phyloP scores from a whole-genome alignment of 2,797 vertebrate genomes.

The Danio aesculapii region DNA sequence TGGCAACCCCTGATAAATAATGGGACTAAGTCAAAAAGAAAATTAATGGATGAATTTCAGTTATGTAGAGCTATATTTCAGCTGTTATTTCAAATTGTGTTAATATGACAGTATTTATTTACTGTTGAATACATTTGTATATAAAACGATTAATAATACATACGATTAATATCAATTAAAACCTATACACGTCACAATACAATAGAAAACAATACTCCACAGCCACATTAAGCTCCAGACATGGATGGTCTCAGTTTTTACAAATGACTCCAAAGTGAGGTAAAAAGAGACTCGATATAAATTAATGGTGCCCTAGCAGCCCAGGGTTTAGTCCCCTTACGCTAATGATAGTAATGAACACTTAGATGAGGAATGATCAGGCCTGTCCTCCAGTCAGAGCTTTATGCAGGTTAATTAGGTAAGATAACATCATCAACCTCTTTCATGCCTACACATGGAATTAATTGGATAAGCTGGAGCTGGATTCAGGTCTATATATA shows the following conservation, averaged over 20 bases:
- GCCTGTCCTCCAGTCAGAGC: constrained; percentile 81
- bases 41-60: too few relatives aligned
- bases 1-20: too few relatives aligned
- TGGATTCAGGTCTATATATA: constrained; percentile 82
- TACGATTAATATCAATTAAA: too few relatives aligned
- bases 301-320: constrained; percentile 79
- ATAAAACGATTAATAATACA: too few relatives aligned
- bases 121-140: too few relatives aligned
- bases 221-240: constrained; percentile 29
- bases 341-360: constrained; percentile 84
- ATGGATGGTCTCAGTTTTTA: constrained; percentile 49
- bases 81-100: too few relatives aligned
- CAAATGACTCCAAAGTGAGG: constrained; percentile 60
- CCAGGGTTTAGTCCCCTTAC: constrained; percentile 78
- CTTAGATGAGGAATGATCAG: constrained; percentile 82
- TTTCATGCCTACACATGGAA: constrained; percentile 81
- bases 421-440: constrained; percentile 89
- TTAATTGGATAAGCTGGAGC: constrained; percentile 82
- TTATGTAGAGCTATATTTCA: too few relatives aligned
- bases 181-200: neutral
- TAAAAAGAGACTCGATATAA: constrained; percentile 73
- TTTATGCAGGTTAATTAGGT: constrained; percentile 88
- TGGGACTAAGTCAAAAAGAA: too few relatives aligned
- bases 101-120: too few relatives aligned
- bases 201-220: neutral